Evolutionary conservation across 2,888 invertebrate genomes (phyloP), one percentile per base, ranked within the genome.

Genomic region (Euproctis similis): DNA sequence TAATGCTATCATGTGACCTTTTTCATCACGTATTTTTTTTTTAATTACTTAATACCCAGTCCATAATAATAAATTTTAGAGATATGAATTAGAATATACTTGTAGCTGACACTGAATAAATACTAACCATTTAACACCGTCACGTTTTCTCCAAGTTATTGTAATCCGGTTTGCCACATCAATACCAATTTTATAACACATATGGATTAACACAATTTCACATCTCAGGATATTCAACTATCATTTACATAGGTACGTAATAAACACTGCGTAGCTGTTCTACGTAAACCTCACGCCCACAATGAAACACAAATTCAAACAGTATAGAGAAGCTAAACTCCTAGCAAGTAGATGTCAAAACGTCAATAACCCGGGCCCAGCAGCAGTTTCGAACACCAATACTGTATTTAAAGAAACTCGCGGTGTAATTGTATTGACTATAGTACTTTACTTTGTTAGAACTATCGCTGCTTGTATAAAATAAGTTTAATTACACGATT

Each of bases 131-230:
- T 81, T 36, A 72, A 61, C 55, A 65, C 65, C 67, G 61, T 75
- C 76, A 80, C 71, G 76, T 76, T 81, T 78, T 73, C 74, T 70
- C 67, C 69, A 60, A 55, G 61, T 69, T 55, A 60, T 53, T 65
- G 59, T 63, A 70, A 76, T 81, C 78, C 77, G 75, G 78, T 81
- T 77, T 77, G 81, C 78, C 78, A 80, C 78, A 78, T 78, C 76
- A 73, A 64, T 71, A 62, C 61, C 58, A 67, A 73, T 69, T 67
- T n/a, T 58, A 60, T 66, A 66, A 65, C 76, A 77, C 76, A 66
- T 39, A 54, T 50, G 51, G 46, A 58, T 28, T 39, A 45, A 48
- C 64, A 69, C 65, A 58, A 56, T 57, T 49, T 52, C 61, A 64
- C 59, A 60, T 54, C 53, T 44, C 53, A 58, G 60, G 40, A 44